Conservation (phyloP, 2,888 invertebrate genomes). For the Chromoteleia sp. region DNA sequence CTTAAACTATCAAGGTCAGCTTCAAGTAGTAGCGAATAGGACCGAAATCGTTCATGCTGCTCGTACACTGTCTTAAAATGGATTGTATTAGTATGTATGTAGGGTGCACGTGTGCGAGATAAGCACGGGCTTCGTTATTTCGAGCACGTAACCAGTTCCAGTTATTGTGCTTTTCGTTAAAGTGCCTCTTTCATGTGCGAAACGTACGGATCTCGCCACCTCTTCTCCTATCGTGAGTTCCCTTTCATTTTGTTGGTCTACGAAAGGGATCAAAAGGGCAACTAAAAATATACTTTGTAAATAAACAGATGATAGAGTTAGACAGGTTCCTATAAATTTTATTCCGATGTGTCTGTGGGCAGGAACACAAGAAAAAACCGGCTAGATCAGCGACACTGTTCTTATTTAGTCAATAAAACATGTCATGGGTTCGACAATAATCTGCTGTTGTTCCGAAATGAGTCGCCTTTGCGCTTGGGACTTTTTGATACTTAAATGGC, state of each 20-base stretch:
- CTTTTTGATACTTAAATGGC: conserved; percentile 5
- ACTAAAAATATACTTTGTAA: conserved; percentile 74
- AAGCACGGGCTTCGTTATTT: conserved; percentile 77
- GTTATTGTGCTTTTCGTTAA: conserved; percentile 83
- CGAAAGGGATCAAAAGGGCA: conserved; percentile 78
- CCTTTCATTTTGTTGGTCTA: conserved; percentile 76
- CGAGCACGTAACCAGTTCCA: conserved; percentile 82
- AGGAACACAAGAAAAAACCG: conserved; percentile 9
- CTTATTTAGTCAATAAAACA: conserved; percentile 32
- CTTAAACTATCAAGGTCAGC: conserved; percentile 11
- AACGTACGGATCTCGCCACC: conserved; percentile 77
- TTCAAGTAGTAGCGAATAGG: conserved; percentile 5
- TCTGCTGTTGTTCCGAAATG: conserved; percentile 28
- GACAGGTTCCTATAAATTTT: conserved; percentile 49
- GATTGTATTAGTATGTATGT: conserved; percentile 61
- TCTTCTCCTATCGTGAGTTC: conserved; percentile 70
- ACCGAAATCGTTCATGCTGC: conserved; percentile 43
- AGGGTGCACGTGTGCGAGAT: conserved; percentile 50
- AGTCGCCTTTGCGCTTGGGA: not conserved
- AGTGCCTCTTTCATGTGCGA: conserved; percentile 81
- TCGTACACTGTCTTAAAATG: conserved; percentile 52
- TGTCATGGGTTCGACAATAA: conserved; percentile 12
- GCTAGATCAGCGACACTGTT: conserved; percentile 23
- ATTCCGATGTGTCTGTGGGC: conserved; percentile 10
- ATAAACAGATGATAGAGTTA: conserved; percentile 73